Percentiles rank a stretch among this genome's conserved stretches.
Evolutionary conservation across 2,113 vertebrate species (phyloP).

Genomic region (Microcebus lehilahytsara): DNA sequence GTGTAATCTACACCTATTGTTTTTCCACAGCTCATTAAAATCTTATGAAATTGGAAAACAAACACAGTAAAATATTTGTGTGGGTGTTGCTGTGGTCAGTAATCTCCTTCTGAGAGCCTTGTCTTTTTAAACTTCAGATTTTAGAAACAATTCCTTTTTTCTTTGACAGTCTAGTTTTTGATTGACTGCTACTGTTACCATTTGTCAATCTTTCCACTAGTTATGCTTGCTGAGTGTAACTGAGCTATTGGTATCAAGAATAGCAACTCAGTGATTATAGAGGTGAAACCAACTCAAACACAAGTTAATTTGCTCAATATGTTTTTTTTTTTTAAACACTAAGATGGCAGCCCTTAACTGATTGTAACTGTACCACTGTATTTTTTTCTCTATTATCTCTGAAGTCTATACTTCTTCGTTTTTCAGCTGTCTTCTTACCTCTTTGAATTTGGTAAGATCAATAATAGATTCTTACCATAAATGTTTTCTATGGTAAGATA

Average conservation of each 20-base stretch:
- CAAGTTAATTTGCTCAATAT: background rate
- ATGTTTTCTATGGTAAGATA: background rate
- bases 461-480: background rate
- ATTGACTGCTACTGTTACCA: constrained; percentile 29
- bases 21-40: constrained; percentile 50
- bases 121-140: constrained; percentile 14
- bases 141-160: constrained; percentile 8
- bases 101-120: background rate
- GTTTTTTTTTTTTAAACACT: constrained; percentile 18
- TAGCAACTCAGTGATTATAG: background rate
- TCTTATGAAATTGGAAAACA: constrained; percentile 29
- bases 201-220: constrained; percentile 21
- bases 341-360: background rate
- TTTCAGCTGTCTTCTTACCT: background rate
- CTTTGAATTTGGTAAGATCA: background rate
- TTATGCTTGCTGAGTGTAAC: background rate
- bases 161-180: background rate
- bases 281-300: background rate
- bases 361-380: background rate
- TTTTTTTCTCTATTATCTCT: background rate
- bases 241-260: background rate
- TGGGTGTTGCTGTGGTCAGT: background rate
- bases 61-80: constrained; percentile 43
- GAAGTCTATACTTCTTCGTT: background rate
- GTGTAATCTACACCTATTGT: background rate